Evolutionary conservation across 2,888 invertebrate genomes (phyloP).

Genomic region (Melitaea athalia): DNA sequence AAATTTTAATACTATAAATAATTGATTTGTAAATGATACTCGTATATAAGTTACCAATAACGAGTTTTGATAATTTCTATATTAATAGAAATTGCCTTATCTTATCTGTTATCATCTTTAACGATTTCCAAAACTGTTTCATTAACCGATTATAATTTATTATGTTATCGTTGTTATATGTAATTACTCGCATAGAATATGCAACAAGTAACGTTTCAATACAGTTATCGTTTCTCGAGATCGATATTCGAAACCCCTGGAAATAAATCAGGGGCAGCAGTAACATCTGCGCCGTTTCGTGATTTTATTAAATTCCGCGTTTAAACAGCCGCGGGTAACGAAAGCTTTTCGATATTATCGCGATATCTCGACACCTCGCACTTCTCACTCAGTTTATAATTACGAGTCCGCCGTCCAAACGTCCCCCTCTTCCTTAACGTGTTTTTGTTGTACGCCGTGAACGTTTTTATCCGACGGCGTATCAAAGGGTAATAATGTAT

Average conservation of each 20-base stretch:
- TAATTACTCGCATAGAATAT: neutral
- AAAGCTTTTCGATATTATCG: slow-evolving; percentile 71
- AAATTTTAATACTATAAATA: no score
- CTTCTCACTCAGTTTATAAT: slow-evolving; percentile 27
- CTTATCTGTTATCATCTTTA: neutral
- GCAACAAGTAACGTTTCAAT: slow-evolving; percentile 28
- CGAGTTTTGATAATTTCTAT: no score
- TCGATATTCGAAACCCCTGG: slow-evolving; percentile 29
- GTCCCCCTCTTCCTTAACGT: slow-evolving; percentile 9
- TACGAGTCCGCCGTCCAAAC: slow-evolving; percentile 18
- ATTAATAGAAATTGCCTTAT: neutral
- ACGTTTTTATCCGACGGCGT: neutral
- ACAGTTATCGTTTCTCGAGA: slow-evolving; percentile 25
- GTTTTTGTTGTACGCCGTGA: slow-evolving; percentile 8
- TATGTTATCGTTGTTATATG: neutral
- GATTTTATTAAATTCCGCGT: slow-evolving; percentile 73
- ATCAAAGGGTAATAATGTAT: neutral
- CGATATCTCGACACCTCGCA: slow-evolving; percentile 61
- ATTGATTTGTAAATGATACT: no score
- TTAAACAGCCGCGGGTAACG: slow-evolving; percentile 63
- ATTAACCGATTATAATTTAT: slow-evolving; percentile 4
- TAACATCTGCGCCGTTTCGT: slow-evolving; percentile 49
- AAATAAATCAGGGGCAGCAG: slow-evolving; percentile 59
- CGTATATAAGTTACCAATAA: no score
- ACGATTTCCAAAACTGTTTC: neutral